These are phyloP conservation scores for Phallusia fumigata DNA, from an alignment of 23 tunicate genomes.

Conservation along the genomic window DNA sequence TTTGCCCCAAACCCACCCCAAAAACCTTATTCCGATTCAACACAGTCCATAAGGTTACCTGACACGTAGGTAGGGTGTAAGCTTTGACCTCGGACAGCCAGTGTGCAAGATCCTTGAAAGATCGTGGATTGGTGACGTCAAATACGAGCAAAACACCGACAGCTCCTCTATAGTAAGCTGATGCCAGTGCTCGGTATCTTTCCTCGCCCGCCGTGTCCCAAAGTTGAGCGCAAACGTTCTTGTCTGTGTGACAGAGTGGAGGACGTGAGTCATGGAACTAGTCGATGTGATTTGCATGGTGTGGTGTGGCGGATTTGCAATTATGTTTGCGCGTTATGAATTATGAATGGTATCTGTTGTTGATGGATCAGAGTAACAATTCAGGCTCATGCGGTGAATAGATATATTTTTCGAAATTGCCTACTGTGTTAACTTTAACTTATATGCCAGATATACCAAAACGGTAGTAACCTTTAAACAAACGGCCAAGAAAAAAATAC, in stretches of 20 bases:
- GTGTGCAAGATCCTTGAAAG: slow-evolving; percentile 74
- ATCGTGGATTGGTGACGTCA: slow-evolving; percentile 85
- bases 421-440: too few relatives aligned
- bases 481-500: too few relatives aligned
- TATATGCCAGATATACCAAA: too few relatives aligned
- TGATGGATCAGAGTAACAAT: too few relatives aligned
- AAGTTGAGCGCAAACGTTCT: slow-evolving; percentile 73
- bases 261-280: not conserved
- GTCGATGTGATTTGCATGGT: not conserved
- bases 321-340: too few relatives aligned
- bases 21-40: too few relatives aligned
- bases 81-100: slow-evolving; percentile 92
- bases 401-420: too few relatives aligned
- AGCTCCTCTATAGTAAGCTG: slow-evolving; percentile 96
- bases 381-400: too few relatives aligned
- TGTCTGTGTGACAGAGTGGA: slow-evolving; percentile 16
- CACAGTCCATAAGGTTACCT: slow-evolving; percentile 34
- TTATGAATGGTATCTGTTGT: too few relatives aligned
- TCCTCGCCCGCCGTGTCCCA: slow-evolving; percentile 99
- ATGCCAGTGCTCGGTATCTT: slow-evolving; percentile 91
- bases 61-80: slow-evolving; percentile 65
- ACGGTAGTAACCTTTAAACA: too few relatives aligned
- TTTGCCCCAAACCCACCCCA: too few relatives aligned
- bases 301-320: not conserved
- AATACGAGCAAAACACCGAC: slow-evolving; percentile 91